A percentile compares a stretch with the other conserved stretches of the same genome.
These are phyloP conservation scores for Gavialis gangeticus DNA, from an alignment of 2,113 vertebrate genomes.

Conservation along the genomic window DNA sequence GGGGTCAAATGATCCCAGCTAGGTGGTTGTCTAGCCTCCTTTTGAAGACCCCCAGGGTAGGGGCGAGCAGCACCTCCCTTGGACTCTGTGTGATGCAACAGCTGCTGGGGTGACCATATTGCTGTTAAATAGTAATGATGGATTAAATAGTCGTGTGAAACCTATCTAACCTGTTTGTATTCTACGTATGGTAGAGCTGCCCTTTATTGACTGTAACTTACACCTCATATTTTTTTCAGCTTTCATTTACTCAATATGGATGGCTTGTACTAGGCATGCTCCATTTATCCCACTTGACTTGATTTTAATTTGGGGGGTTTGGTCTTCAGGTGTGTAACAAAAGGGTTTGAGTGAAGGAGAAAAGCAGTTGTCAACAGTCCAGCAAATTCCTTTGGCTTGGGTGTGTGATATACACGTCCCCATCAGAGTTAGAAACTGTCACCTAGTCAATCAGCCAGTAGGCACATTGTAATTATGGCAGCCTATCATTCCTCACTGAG, in stretches of 20 bases:
- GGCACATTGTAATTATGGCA: constrained; percentile 45
- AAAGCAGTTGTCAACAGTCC: constrained; percentile 45
- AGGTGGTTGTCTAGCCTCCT: too few relatives aligned
- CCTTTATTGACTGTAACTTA: neutral
- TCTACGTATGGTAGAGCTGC: neutral
- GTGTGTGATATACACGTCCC: neutral
- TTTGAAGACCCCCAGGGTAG: too few relatives aligned
- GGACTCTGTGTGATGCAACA: neutral
- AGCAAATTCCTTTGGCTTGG: constrained; percentile 24
- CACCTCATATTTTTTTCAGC: neutral
- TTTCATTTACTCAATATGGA: neutral
- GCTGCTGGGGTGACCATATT: constrained; percentile 43
- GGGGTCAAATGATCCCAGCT: too few relatives aligned
- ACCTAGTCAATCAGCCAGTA: constrained; percentile 16
- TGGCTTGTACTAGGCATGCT: neutral
- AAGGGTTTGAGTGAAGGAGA: constrained; percentile 33
- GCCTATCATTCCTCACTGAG: constrained; percentile 11
- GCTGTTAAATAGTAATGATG: neutral
- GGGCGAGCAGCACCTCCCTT: too few relatives aligned
- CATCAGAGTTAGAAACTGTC: neutral
- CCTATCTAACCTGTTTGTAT: constrained; percentile 49
- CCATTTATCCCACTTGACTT: constrained; percentile 15
- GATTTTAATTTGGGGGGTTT: constrained; percentile 18
- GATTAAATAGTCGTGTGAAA: neutral
- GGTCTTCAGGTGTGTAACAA: constrained; percentile 20